Base-by-base conservation (phyloP, 2,113 vertebrate genomes). In the Pachycephala philippinensis region DNA sequence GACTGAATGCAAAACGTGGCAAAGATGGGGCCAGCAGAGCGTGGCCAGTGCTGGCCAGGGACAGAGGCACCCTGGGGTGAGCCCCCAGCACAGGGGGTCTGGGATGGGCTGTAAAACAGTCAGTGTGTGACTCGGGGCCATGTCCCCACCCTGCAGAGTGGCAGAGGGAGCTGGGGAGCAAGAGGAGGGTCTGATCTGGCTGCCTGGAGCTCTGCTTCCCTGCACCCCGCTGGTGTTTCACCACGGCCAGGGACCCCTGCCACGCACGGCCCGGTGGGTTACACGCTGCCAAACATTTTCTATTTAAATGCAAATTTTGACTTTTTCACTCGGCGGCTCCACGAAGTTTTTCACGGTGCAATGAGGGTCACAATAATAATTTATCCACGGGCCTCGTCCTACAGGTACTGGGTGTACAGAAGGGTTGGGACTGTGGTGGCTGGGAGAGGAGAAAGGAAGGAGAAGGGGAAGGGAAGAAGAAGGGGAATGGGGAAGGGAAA, bases 231-330 rank as follows among this genome's bases (percentile, higher is more conserved):
- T 13, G n/a, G 63, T 28, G 69, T 40, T 69, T 7, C 76, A 42
- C 83, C 64, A 6, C 1, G 4, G 74, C 56, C 56, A 14, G 79
- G 53, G 65, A 52, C 82, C 76, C 75, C 24, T 7, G 50, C 71
- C 13, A 24, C 19, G 13, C 57, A 4, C 5, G 4, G 57, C 90
- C 84, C 35, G 6, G 74, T n/a, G 74, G 95, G 86, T 76, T 72
- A 90, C 91, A 78, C 8, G 1, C 89, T n/a, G 65, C 91, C 61
- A 13, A 97, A 94, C 60, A 11, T 93, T 97, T 98, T 97, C 98
- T 81, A 98, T 98, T 98, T 98, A 98, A 98, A 98, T 98, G 98
- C 98, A 98, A 98, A 98, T 98, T 98, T 98, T 98, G 98, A 98
- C 98, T 98, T 98, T 39, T 98, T 98, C 95, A 56, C 96, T 98